Evolutionary conservation across 2,888 invertebrate species (phyloP), one percentile per base, ranked within the genome.

Genomic region (Congeria kusceri): DNA sequence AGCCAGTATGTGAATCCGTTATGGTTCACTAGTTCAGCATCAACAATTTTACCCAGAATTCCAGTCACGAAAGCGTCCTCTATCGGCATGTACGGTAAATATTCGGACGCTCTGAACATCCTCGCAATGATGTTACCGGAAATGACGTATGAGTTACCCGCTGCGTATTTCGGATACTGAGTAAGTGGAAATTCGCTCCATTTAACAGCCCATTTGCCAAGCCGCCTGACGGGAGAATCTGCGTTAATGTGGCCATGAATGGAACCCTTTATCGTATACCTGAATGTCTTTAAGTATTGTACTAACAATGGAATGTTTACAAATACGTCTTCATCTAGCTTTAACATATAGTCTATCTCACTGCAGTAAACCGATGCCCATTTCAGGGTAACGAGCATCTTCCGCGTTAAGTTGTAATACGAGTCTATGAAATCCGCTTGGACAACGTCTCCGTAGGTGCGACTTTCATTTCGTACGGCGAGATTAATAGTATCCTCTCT

Each of bases 11-110:
- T 71, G 53, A 81, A 81, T 4, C 63, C 66, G 0, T 39, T 25
- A 18, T 63, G 20, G n/a, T 46, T 4, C 0, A 67, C 58, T 1
- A 29, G 44, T 13, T 59, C 62, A n/a, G 87, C 79, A 11, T 69
- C 80, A 23, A 85, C 69, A 1, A 84, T 59, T 61, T 83, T 83
- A 0, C 86, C 78, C 15, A 90, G 74, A 39, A 87, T 76, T 7
- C 90, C 90, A 0, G 90, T 89, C 7, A 91, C 81, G 57, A 85
- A 88, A 11, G 87, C 90, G 56, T 90, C 90, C 64, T 90, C 90
- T 20, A 89, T 83, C 0, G 85, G 82, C 15, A 89, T 66, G 59
- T 86, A 83, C 1, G 86, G 87, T 61, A 88, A 32, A 28, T 84
- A 75, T 44, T 84, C 80, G 0, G 89, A 84, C 18, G 77, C 70